Conservation (phyloP, 1,140 invertebrate species). For the Phthorimaea operculella region DNA sequence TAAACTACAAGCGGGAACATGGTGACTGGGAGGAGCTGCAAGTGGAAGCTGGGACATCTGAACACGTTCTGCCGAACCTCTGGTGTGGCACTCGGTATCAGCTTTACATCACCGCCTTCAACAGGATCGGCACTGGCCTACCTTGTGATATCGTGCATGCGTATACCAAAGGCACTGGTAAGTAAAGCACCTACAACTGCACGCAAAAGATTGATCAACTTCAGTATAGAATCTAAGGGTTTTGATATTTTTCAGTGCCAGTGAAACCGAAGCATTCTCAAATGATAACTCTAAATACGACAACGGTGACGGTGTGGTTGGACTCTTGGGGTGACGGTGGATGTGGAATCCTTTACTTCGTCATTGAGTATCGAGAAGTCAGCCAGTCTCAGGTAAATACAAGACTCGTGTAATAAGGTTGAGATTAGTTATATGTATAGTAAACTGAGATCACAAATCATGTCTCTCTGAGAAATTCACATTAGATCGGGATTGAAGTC, state of each 20-base stretch:
- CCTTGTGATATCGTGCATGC: constrained; percentile 88
- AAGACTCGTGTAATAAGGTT: constrained; percentile 1
- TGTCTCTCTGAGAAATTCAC: too few relatives aligned
- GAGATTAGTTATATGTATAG: too few relatives aligned
- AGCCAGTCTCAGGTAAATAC: constrained; percentile 62
- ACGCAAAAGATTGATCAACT: too few relatives aligned
- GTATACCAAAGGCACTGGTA: constrained; percentile 83
- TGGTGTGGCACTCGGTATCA: constrained; percentile 90
- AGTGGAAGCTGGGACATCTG: constrained; percentile 80
- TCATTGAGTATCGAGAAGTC: constrained; percentile 80
- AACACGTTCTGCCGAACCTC: constrained; percentile 81
- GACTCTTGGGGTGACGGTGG: constrained; percentile 90
- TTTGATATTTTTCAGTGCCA: constrained; percentile 68
- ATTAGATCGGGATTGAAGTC: too few relatives aligned
- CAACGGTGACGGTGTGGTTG: constrained; percentile 88
- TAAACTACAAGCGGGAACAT: constrained; percentile 89
- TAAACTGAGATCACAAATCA: too few relatives aligned
- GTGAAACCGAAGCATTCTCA: constrained; percentile 84
- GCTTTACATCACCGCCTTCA: constrained; percentile 88
- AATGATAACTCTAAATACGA: constrained; percentile 88
- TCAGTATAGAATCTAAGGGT: not conserved
- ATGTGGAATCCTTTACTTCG: constrained; percentile 89
- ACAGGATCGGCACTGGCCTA: constrained; percentile 87
- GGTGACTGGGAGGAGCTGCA: constrained; percentile 90
- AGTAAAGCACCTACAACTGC: constrained; percentile 3